Base-by-base conservation (phyloP, 2,888 invertebrate genomes). In the Syritta pipiens region DNA sequence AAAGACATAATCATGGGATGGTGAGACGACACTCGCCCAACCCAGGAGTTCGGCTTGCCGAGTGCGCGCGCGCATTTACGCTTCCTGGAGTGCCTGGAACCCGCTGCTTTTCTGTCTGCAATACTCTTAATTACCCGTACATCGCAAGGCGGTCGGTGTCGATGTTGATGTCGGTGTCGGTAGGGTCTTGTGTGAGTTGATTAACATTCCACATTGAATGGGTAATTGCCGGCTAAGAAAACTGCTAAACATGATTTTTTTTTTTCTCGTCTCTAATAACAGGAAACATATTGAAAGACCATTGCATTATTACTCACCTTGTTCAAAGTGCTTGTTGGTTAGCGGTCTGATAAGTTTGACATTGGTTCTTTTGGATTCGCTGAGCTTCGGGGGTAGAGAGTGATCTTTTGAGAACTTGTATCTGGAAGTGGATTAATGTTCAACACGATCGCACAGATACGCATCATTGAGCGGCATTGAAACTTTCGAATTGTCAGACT, bases 1-100 rank as follows among this genome's bases (percentile, higher is more conserved):
- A 79, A 79, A 79, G 77, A 79, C 77, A 67, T 79, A 79, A 79
- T 79, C 77, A 79, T 62, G 65, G 65, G 77, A 77, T 77, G 77
- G 72, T 42, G 55, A 74, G 74, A 26, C 30, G 59, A 62, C 72
- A 72, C 51, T 77, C 53, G 65, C 77, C 77, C 72, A 74, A 79
- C 77, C 77, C 77, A 60, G 35, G 32, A 51, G 63, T 62, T 32
- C 46, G 44, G 46, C 30, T 28, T 10, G 32, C 32, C 51, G 72
- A 35, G 59, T 46, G n/a, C n/a, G n/a, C n/a, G 72, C 59, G 57
- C 28, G 53, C 51, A 60, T 68, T 76, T 71, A 72, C 65, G 72
- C 72, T 79, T 79, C 77, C 77, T 79, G 77, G 72, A 69, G 30
- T 68, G n/a, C n/a, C n/a, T n/a, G n/a, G n/a, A 59, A 35, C 12